These are phyloP conservation scores for Pilophorus perplexus DNA, from an alignment of 2,888 invertebrate genomes.

Conservation along the genomic window DNA sequence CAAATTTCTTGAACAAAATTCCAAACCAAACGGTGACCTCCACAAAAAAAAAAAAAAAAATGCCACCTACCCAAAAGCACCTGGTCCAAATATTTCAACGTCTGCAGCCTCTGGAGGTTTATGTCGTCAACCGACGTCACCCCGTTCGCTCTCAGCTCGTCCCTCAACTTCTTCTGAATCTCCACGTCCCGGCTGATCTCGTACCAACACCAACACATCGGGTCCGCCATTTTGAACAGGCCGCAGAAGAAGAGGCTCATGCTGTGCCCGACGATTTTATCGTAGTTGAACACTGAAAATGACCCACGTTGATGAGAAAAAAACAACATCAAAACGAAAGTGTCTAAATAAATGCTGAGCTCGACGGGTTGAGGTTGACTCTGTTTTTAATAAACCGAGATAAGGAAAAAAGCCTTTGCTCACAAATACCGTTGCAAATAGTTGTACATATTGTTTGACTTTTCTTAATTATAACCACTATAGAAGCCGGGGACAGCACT, in stretches of 20 bases:
- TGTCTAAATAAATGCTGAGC: too few species aligned
- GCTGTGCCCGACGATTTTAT: slow-evolving; percentile 40
- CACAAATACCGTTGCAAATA: too few species aligned
- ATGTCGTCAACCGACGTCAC: neutral
- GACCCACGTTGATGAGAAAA: too few species aligned
- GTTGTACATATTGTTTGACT: too few species aligned
- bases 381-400: too few species aligned
- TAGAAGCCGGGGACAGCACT: too few species aligned
- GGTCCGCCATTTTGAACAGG: slow-evolving; percentile 29
- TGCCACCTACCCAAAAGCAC: slow-evolving; percentile 34
- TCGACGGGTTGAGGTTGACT: too few species aligned
- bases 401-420: too few species aligned
- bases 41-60: neutral
- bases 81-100: slow-evolving; percentile 42
- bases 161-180: slow-evolving; percentile 30
- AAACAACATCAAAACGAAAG: too few species aligned
- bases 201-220: slow-evolving; percentile 37
- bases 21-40: neutral
- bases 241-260: slow-evolving; percentile 40
- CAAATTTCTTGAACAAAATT: neutral
- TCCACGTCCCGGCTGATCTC: slow-evolving; percentile 28
- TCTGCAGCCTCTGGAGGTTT: slow-evolving; percentile 7
- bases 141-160: slow-evolving; percentile 30
- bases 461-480: too few species aligned
- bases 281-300: slow-evolving; percentile 40